phyloP scores from a whole-genome alignment of 64 coral and sea anemone species.

The Hydrozoanthus tunicans region DNA sequence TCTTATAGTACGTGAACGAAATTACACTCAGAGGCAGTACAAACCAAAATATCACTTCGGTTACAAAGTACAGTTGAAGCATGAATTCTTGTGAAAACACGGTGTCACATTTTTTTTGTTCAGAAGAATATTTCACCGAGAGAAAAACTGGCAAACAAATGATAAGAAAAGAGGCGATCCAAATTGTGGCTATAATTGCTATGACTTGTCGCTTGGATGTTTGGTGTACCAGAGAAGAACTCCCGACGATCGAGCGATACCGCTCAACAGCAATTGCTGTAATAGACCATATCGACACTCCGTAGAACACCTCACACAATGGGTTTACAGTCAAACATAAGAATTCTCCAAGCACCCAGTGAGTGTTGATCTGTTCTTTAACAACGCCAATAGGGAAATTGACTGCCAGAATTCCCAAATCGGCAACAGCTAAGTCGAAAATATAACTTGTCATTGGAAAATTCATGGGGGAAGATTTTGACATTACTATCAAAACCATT shows the following conservation, averaged over 20 bases:
- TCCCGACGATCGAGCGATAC: slow-evolving; percentile 55
- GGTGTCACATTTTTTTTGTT: neutral
- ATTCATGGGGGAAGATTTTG: slow-evolving; percentile 39
- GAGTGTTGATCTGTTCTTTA: slow-evolving; percentile 59
- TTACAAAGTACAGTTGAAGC: neutral
- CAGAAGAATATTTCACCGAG: slow-evolving; percentile 39
- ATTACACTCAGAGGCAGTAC: slow-evolving; percentile 43
- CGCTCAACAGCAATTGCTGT: slow-evolving; percentile 71
- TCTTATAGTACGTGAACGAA: slow-evolving; percentile 47
- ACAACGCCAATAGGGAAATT: slow-evolving; percentile 71
- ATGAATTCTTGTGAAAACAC: neutral
- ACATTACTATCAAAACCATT: slow-evolving; percentile 64
- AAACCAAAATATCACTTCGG: slow-evolving; percentile 50
- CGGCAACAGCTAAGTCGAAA: slow-evolving; percentile 69
- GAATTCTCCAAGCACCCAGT: slow-evolving; percentile 75
- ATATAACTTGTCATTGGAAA: slow-evolving; percentile 64
- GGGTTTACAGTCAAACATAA: slow-evolving; percentile 64
- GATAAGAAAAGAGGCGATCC: slow-evolving; percentile 56
- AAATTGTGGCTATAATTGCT: slow-evolving; percentile 32
- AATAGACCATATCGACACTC: slow-evolving; percentile 80
- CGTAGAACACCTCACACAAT: slow-evolving; percentile 68
- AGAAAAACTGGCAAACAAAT: slow-evolving; percentile 70
- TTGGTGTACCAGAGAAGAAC: neutral
- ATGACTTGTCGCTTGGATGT: slow-evolving; percentile 18
- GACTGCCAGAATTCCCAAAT: slow-evolving; percentile 67